Evolutionary conservation across 2,888 invertebrate species (phyloP), one percentile per base, ranked within the genome.

Genomic region (Cryptocephalus primarius): DNA sequence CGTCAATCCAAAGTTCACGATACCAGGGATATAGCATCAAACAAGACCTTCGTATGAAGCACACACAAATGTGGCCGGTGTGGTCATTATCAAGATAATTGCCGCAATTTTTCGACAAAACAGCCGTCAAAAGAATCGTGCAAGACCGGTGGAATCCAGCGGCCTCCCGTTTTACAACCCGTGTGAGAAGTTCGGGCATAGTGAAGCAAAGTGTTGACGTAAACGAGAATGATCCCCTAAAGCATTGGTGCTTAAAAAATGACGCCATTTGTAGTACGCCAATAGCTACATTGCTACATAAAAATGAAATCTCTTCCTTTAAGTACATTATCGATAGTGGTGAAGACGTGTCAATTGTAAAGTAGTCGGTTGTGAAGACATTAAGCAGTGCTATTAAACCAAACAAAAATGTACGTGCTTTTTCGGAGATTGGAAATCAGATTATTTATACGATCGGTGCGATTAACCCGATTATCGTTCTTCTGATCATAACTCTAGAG

Each of bases 151-250:
- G 22, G 6, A 22, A 11, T 36, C 36, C 6, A 11, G 4, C 1
- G 8, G 12, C n/a, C 8, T 46, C 9, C 42, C 43, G 13, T 13
- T 34, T 6, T 53, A 51, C 40, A 32, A 9, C 10, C 45, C 48
- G 41, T 54, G 54, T 36, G 48, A 54, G 33, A 54, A 54, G 45
- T 46, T 53, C 2, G 54, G 54, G 1, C 54, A 54, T 22, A 46
- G 40, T 9, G 50, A 54, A 34, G 1, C 9, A 12, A 54, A 46
- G 22, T 54, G 50, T 45, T 54, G 50, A 48, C 43, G n/a, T 48
- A 53, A 53, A 46, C 42, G 50, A 10, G 44, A 47, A 3, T 48
- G 41, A 40, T 39, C 44, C 4, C 48, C 47, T 32, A 47, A 48
- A 22, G 49, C 44, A 1, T 31, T 53, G 11, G 11, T 49, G 12